Evolutionary conservation across 2,113 vertebrate species (phyloP).

Genomic region (Aepyceros melampus): DNA sequence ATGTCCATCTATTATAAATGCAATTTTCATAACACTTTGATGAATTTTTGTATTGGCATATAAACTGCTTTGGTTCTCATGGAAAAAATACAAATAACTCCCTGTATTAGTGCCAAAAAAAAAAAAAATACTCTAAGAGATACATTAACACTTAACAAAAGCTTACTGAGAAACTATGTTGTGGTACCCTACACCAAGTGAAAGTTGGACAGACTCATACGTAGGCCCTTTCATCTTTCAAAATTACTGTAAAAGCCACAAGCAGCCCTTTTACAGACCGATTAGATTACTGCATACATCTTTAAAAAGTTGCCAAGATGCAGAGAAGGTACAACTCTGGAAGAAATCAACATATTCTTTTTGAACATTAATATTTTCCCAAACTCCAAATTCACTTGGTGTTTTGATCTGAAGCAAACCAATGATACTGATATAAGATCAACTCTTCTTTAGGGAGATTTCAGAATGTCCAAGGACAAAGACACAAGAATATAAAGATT

Average conservation of each 20-base stretch:
- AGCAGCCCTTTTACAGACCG: neutral
- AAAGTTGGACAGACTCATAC: neutral
- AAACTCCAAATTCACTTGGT: neutral
- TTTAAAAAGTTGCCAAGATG: conserved; percentile 36
- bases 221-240: neutral
- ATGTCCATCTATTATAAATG: neutral
- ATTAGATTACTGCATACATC: neutral
- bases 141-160: neutral
- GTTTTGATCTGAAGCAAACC: conserved; percentile 1
- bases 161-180: neutral
- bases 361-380: neutral
- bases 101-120: neutral
- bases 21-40: neutral
- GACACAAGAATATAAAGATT: neutral
- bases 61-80: neutral
- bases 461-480: neutral
- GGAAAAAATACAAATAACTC: neutral
- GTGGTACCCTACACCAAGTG: neutral
- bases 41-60: neutral
- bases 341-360: neutral
- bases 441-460: neutral
- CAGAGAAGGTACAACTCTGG: neutral
- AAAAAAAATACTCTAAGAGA: neutral
- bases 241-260: neutral
- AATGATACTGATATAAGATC: neutral